phyloP scores from a whole-genome alignment of 2,888 invertebrate genomes.

The Pediacus dermestoides region DNA sequence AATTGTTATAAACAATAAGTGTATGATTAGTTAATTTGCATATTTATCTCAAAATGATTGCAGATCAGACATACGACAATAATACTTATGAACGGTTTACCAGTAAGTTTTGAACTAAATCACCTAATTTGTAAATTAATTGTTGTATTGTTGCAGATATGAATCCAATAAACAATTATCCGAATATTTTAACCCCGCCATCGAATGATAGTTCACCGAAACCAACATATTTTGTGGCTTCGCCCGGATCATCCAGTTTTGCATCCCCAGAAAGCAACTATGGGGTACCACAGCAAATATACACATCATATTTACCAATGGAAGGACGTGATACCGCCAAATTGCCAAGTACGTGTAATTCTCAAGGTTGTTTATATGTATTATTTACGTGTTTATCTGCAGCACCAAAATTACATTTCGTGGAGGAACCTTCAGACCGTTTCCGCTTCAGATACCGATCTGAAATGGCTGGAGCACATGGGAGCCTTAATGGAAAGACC shows the following conservation, averaged over 20 bases:
- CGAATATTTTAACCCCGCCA: conserved; percentile 40
- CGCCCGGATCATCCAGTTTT: conserved; percentile 29
- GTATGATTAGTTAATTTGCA: too few relatives aligned
- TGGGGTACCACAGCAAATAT: too few relatives aligned
- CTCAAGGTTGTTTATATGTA: too few relatives aligned
- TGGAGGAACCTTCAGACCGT: conserved; percentile 73
- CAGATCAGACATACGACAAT: conserved; percentile 6
- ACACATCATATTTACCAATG: too few relatives aligned
- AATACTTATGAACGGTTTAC: too few relatives aligned
- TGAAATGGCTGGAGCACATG: conserved; percentile 85
- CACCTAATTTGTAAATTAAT: too few relatives aligned
- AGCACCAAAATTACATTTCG: conserved; percentile 57
- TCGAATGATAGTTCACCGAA: conserved; percentile 42
- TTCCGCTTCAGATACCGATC: conserved; percentile 82
- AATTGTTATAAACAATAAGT: too few relatives aligned
- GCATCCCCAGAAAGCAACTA: conserved; percentile 20
- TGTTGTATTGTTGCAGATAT: conserved; percentile 27
- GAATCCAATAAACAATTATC: conserved; percentile 35
- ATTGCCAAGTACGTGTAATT: too few relatives aligned
- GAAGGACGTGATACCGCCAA: too few relatives aligned
- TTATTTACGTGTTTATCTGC: conserved; percentile 15
- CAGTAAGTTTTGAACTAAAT: too few relatives aligned
- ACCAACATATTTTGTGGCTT: conserved; percentile 31
- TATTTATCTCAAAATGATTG: conserved; percentile 9
- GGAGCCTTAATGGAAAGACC: conserved; percentile 67